Percentiles rank a stretch among this genome's conserved stretches.
phyloP scores from a whole-genome alignment of 2,113 vertebrate genomes.

The Chloroceryle aenea region DNA sequence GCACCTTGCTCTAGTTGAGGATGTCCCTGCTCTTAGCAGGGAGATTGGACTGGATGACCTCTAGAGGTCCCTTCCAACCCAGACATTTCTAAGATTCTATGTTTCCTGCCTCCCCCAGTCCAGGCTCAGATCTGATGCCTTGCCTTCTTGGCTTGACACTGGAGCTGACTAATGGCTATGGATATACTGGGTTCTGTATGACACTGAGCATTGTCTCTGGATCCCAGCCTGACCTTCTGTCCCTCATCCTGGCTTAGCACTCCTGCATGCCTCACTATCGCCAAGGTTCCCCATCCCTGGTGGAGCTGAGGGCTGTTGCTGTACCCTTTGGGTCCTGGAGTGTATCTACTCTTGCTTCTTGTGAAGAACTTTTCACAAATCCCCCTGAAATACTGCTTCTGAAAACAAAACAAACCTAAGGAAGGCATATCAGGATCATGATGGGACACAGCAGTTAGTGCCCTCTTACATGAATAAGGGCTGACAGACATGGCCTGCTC shows the following conservation, averaged over 20 bases:
- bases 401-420: not conserved
- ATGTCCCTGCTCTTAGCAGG: no score
- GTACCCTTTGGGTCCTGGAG: not conserved
- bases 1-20: no score
- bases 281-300: fast-evolving
- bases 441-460: not conserved
- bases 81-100: no score
- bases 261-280: fast-evolving
- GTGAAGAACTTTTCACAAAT: not conserved
- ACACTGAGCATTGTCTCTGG: not conserved
- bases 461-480: not conserved
- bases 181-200: not conserved
- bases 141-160: not conserved
- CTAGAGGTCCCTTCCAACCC: no score
- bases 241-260: not conserved
- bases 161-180: not conserved
- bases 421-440: not conserved
- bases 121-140: not conserved
- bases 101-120: not conserved
- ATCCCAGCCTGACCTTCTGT: not conserved
- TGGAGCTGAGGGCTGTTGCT: fast-evolving
- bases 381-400: not conserved
- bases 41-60: no score
- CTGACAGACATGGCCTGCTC: not conserved
- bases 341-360: not conserved